Evolutionary conservation across 2,797 vertebrate species (phyloP).

Genomic region (Morelia viridis): DNA sequence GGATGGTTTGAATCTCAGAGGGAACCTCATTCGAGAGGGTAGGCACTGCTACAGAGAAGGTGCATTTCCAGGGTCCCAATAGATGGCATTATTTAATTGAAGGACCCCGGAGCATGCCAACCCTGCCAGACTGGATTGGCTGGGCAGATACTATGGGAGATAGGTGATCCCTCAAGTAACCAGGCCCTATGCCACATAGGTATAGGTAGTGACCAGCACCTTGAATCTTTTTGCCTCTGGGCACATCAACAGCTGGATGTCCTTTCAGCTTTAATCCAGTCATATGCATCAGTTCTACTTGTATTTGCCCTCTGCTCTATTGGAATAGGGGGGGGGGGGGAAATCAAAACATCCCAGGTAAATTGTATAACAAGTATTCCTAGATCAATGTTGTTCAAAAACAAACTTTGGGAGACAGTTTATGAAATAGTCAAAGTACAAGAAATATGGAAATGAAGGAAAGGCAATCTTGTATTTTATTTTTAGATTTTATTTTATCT

Average conservation of each 20-base stretch:
- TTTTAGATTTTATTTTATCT: too few species aligned
- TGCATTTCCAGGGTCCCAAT: not conserved
- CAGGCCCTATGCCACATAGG: not conserved
- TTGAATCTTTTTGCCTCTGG: not conserved
- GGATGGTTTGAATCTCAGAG: not conserved
- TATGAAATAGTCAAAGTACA: not conserved
- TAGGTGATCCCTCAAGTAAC: not conserved
- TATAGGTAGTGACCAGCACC: not conserved
- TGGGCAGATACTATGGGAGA: not conserved
- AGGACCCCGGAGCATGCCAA: not conserved
- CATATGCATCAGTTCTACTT: not conserved
- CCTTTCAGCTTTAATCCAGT: not conserved
- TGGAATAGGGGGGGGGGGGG: not conserved
- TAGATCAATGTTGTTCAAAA: not conserved
- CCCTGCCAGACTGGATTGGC: not conserved
- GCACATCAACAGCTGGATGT: not conserved
- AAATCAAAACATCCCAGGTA: not conserved
- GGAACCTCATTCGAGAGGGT: not conserved
- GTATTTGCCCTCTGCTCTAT: not conserved
- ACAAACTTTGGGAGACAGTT: not conserved
- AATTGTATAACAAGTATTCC: not conserved
- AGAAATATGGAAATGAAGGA: not conserved
- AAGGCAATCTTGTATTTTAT: not conserved
- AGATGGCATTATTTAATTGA: not conserved
- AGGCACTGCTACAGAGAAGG: not conserved